Percentiles rank a stretch among this genome's conserved stretches.
phyloP scores from a whole-genome alignment of 2,113 vertebrate species.

The Carassius gibelio region DNA sequence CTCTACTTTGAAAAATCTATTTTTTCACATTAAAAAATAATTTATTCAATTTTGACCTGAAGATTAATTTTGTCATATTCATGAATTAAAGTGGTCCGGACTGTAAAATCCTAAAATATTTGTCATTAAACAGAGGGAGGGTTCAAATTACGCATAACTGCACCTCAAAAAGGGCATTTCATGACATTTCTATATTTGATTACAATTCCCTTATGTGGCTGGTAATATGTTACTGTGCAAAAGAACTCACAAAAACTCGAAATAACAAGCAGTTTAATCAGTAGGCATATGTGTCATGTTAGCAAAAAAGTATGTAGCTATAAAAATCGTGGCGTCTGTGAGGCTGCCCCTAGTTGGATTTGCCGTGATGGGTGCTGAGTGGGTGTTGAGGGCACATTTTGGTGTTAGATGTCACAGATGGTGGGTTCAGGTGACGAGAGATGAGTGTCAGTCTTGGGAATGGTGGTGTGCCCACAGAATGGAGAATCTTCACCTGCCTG shows the following conservation, averaged over 20 bases:
- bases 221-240: neutral
- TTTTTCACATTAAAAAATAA: neutral
- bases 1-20: too few species aligned
- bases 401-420: conserved; percentile 22
- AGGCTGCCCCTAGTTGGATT: neutral
- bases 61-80: neutral
- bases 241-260: neutral
- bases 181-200: neutral
- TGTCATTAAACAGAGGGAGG: neutral
- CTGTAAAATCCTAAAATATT: neutral
- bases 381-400: neutral
- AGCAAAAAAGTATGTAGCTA: neutral
- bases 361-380: neutral
- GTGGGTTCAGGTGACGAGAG: conserved; percentile 25
- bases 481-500: conserved; percentile 29
- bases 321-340: neutral
- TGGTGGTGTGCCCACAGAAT: conserved; percentile 37
- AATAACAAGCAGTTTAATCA: neutral
- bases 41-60: neutral
- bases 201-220: neutral
- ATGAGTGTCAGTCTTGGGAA: conserved; percentile 20
- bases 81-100: neutral
- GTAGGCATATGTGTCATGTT: neutral
- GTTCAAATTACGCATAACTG: neutral
- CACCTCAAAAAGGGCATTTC: neutral